phyloP scores from a whole-genome alignment of 2,888 invertebrate genomes.

The Lasius platythorax region DNA sequence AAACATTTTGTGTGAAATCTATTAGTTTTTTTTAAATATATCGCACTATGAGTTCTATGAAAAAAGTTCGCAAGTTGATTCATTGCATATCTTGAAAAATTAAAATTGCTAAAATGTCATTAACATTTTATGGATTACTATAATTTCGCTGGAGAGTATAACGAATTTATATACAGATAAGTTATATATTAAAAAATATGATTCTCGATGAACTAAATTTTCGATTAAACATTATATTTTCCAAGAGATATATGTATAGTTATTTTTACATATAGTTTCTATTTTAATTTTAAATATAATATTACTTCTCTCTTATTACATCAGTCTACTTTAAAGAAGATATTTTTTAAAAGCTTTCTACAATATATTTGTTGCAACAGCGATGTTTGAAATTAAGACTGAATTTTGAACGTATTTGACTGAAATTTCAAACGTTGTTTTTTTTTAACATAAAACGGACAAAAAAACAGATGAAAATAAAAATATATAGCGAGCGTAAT shows the following conservation, averaged over 20 bases:
- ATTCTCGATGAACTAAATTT: background rate
- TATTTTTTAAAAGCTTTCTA: background rate
- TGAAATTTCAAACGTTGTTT: constrained; percentile 10
- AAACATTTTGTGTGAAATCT: background rate
- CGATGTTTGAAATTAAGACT: background rate
- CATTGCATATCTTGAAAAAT: background rate
- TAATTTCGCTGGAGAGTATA: background rate
- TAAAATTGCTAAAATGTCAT: constrained; percentile 12
- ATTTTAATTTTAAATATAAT: constrained; percentile 25
- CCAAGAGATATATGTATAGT: background rate
- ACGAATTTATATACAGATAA: background rate
- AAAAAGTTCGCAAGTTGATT: background rate
- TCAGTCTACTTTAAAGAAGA: background rate
- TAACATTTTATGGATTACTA: background rate
- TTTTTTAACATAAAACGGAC: background rate
- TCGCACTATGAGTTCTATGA: background rate
- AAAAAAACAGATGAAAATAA: background rate
- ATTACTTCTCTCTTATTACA: background rate
- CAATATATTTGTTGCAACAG: constrained; percentile 8
- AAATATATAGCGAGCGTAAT: constrained; percentile 26
- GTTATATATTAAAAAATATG: background rate
- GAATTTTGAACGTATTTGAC: background rate
- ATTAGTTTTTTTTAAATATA: background rate
- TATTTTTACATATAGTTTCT: background rate
- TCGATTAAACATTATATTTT: constrained; percentile 15